These are phyloP conservation scores for Alectura lathami DNA, from an alignment of 2,113 vertebrate species.

Conservation along the genomic window DNA sequence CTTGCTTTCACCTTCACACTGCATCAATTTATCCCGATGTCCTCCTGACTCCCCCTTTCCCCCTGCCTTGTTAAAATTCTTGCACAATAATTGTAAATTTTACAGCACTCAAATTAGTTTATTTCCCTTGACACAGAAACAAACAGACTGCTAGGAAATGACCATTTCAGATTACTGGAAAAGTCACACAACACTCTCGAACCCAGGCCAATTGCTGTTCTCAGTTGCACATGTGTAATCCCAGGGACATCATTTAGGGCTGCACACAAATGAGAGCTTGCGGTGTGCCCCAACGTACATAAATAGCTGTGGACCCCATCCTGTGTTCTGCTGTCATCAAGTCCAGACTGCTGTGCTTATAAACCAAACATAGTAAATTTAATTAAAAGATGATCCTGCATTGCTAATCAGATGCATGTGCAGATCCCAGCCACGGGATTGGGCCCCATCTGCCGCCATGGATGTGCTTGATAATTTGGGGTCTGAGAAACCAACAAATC, in stretches of 20 bases:
- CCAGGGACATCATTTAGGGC: slow-evolving; percentile 4
- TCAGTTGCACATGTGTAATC: not conserved
- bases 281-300: not conserved
- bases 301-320: slow-evolving; percentile 17
- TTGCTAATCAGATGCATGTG: slow-evolving; percentile 25
- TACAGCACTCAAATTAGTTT: slow-evolving; percentile 39
- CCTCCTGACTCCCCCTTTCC: not conserved
- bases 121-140: slow-evolving; percentile 65
- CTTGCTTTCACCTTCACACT: slow-evolving; percentile 31
- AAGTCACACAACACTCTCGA: not conserved
- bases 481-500: not conserved
- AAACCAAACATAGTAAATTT: slow-evolving; percentile 49
- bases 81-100: slow-evolving; percentile 62
- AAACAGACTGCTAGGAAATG: slow-evolving; percentile 69
- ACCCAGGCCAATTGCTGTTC: slow-evolving; percentile 22
- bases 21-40: not conserved
- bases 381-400: slow-evolving; percentile 50
- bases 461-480: not conserved
- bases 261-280: not conserved
- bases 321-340: slow-evolving; percentile 49
- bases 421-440: not conserved
- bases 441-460: not conserved
- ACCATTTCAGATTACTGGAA: slow-evolving; percentile 63
- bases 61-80: not conserved
- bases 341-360: slow-evolving; percentile 16